Evolutionary conservation across 53 echinoderm and acorn worm species (phyloP), one percentile per base, ranked within the genome.

Genomic region (Crossaster papposus): DNA sequence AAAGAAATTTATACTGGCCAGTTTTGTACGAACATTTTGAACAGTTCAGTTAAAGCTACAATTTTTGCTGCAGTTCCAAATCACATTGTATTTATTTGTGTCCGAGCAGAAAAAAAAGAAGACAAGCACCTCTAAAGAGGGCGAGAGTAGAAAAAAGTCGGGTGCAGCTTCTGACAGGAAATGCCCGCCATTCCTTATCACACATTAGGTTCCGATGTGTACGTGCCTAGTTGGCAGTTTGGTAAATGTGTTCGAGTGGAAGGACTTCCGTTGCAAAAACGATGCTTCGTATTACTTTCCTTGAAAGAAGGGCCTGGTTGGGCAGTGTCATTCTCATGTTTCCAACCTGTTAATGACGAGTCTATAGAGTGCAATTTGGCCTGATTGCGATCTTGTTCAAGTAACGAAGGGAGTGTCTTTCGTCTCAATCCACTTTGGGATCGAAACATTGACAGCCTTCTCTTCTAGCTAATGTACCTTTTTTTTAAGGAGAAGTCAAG

Each of bases 291-390:
- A 75, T 75, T 35, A 22, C 33, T 75, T 32, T 75, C 75, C 36
- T 37, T 75, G 11, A 75, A 15, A 31, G n/a, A n/a, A n/a, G n/a
- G n/a, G 36, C 20, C 75, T 3, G 33, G 34, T 22, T 35, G 11
- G 35, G 75, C 36, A 33, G 14, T 36, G 22, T 36, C 75, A 35
- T 33, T 75, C 75, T 75, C 75, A 75, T 35, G 36, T 75, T 75
- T 75, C 75, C 70, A 30, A 30, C 58, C 22, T 15, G 58, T 20
- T 58, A 58, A 20, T 58, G 58, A 58, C 12, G 15, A 18, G 22
- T 58, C 58, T 20, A 58, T 58, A 20, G 2, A 58, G 58, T 8
- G 58, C 58, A 3, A 11, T 58, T 58, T 58, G 58, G 12, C 58
- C 58, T 11, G 58, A 58, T 58, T 58, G 9, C 22, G 7, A 58